A percentile compares a stretch with the other conserved stretches of the same genome.
phyloP scores from a whole-genome alignment of 2,113 vertebrate genomes.

The Varanus komodoensis region DNA sequence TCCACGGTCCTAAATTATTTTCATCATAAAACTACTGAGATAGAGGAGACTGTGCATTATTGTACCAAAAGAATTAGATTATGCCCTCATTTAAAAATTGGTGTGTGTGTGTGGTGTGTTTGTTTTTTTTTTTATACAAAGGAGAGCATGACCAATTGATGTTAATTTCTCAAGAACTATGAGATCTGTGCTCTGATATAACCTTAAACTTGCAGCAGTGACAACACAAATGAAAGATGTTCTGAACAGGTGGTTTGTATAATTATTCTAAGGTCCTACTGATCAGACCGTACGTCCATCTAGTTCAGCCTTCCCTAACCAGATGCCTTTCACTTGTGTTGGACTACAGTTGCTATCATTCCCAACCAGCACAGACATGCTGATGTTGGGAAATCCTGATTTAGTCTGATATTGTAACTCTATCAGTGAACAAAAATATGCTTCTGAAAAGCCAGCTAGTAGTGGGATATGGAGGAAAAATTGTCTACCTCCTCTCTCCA shows the following conservation, averaged over 20 bases:
- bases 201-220: neutral
- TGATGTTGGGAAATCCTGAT: too few species aligned
- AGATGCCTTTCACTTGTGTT: too few species aligned
- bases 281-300: neutral
- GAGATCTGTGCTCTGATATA: neutral
- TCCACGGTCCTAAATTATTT: neutral
- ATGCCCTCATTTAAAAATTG: neutral
- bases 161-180: slow-evolving; percentile 8
- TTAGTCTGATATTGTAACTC: neutral
- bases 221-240: slow-evolving; percentile 21
- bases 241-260: neutral
- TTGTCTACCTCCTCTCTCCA: neutral
- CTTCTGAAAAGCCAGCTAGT: neutral
- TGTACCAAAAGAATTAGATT: slow-evolving; percentile 5
- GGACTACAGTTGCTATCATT: too few species aligned
- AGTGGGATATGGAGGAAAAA: neutral
- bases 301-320: neutral
- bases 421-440: neutral
- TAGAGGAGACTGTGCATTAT: neutral
- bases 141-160: neutral
- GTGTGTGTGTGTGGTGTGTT: neutral
- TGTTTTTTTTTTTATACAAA: neutral
- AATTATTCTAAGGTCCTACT: neutral
- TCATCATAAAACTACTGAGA: slow-evolving; percentile 19
- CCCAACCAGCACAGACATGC: too few species aligned